Conservation (phyloP, 2,888 invertebrate genomes). For the Resseliella maxima region DNA sequence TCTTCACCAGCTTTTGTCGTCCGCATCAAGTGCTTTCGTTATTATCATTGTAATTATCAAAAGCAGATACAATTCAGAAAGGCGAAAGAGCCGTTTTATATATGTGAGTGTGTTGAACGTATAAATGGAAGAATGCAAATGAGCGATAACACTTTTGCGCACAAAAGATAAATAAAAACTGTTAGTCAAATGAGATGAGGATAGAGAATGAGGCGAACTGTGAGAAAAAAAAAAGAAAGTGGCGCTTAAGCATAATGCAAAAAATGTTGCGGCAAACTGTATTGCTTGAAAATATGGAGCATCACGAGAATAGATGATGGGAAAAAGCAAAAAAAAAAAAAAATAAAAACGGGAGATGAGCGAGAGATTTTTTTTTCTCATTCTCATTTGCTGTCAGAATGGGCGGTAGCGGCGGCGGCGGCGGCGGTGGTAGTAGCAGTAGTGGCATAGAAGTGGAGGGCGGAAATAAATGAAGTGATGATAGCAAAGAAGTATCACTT, state of each 20-base stretch:
- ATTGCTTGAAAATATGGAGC: not conserved
- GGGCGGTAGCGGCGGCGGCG: not conserved
- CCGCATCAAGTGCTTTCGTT: slow-evolving; percentile 26
- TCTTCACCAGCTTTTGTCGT: slow-evolving; percentile 16
- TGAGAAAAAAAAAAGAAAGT: not conserved
- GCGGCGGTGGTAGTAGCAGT: not conserved
- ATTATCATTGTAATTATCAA: slow-evolving; percentile 53
- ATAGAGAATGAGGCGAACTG: not conserved
- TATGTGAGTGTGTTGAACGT: not conserved
- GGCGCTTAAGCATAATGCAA: not conserved
- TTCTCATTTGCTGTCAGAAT: not conserved
- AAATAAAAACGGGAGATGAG: not conserved
- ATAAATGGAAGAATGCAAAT: slow-evolving; percentile 49
- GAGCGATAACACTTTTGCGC: slow-evolving; percentile 55
- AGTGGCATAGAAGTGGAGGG: too few species aligned
- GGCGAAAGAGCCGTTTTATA: not conserved
- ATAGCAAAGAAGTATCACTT: slow-evolving; percentile 45
- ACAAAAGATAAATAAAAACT: slow-evolving; percentile 45
- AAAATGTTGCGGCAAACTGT: not conserved
- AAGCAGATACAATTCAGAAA: slow-evolving; percentile 14
- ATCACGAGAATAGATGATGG: not conserved
- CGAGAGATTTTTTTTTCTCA: not conserved
- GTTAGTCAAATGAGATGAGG: slow-evolving; percentile 22
- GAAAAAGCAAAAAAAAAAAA: not conserved
- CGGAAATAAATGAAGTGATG: slow-evolving; percentile 53